Conservation (phyloP, 2,797 vertebrate genomes). For the Danio kyathit region DNA sequence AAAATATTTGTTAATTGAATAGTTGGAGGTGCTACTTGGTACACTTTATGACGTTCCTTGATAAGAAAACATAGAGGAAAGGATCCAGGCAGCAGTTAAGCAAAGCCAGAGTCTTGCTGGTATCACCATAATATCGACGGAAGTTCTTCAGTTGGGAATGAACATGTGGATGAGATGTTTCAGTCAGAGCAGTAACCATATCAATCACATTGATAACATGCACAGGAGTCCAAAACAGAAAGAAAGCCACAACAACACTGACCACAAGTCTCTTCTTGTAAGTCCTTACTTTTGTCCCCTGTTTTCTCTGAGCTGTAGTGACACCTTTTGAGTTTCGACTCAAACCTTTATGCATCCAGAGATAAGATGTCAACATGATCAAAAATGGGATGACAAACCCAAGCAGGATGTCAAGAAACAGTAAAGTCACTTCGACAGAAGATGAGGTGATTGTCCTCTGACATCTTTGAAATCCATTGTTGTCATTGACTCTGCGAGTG, state of each 20-base stretch:
- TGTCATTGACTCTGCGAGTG: constrained; percentile 3
- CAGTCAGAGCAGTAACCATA: constrained; percentile 34
- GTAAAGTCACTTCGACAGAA: constrained; percentile 33
- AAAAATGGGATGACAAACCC: constrained; percentile 61
- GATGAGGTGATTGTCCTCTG: constrained; percentile 11
- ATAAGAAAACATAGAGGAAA: constrained; percentile 46
- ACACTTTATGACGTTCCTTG: not conserved
- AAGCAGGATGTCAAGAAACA: constrained; percentile 57
- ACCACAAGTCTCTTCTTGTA: constrained; percentile 54
- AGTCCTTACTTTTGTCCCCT: not conserved
- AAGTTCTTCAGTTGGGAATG: not conserved
- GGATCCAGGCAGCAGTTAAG: constrained; percentile 64
- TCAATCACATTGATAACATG: constrained; percentile 61
- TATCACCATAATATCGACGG: constrained; percentile 23
- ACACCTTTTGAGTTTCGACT: not conserved
- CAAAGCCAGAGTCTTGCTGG: constrained; percentile 53
- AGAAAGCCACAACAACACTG: constrained; percentile 61
- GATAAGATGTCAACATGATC: constrained; percentile 55
- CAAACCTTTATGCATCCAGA: constrained; percentile 51
- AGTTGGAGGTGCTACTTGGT: too few species aligned
- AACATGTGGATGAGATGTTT: too few species aligned
- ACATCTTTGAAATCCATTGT: constrained; percentile 40
- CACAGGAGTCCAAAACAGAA: constrained; percentile 62
- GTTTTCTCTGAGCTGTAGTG: not conserved
- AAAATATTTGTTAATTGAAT: too few species aligned